Evolutionary conservation across 1,140 invertebrate genomes (phyloP).

Genomic region (Drosophila pallidifrons): DNA sequence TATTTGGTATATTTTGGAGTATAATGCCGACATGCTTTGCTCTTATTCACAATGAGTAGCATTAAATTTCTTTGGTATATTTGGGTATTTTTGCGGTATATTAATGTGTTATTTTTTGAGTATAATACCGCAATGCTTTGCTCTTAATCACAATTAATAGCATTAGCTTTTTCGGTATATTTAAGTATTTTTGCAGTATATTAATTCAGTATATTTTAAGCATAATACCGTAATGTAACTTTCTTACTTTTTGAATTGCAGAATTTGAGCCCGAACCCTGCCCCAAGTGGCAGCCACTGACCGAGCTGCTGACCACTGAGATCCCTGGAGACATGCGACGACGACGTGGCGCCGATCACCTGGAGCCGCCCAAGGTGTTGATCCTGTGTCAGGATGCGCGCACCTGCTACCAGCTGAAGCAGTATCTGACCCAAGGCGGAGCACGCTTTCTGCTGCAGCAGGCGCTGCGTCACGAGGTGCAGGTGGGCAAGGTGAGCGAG

Average conservation of each 20-base stretch:
- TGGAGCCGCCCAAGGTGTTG: slow-evolving; percentile 88
- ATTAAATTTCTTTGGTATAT: too few species aligned
- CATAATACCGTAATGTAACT: not conserved
- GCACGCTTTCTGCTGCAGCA: slow-evolving; percentile 87
- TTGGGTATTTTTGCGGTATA: too few species aligned
- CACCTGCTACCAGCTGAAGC: slow-evolving; percentile 92
- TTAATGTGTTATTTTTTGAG: too few species aligned
- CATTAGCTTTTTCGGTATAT: too few species aligned
- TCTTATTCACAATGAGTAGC: too few species aligned
- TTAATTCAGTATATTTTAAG: too few species aligned
- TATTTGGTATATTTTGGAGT: too few species aligned
- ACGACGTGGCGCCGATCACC: slow-evolving; percentile 24
- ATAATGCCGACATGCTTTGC: too few species aligned
- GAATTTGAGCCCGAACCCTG: slow-evolving; percentile 93
- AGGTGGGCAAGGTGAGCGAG: slow-evolving; percentile 86
- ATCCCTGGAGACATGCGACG: slow-evolving; percentile 89
- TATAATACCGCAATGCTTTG: too few species aligned
- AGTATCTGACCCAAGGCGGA: slow-evolving; percentile 89
- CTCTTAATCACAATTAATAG: too few species aligned
- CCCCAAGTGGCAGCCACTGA: slow-evolving; percentile 95
- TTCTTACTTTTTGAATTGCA: slow-evolving; percentile 59
- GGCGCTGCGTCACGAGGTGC: slow-evolving; percentile 87
- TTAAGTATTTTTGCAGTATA: too few species aligned
- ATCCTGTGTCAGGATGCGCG: slow-evolving; percentile 93
- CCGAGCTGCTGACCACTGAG: slow-evolving; percentile 91